Percentiles rank a stretch among this genome's conserved stretches.
phyloP scores from a whole-genome alignment of 2,888 invertebrate genomes.

The Mantis religiosa region DNA sequence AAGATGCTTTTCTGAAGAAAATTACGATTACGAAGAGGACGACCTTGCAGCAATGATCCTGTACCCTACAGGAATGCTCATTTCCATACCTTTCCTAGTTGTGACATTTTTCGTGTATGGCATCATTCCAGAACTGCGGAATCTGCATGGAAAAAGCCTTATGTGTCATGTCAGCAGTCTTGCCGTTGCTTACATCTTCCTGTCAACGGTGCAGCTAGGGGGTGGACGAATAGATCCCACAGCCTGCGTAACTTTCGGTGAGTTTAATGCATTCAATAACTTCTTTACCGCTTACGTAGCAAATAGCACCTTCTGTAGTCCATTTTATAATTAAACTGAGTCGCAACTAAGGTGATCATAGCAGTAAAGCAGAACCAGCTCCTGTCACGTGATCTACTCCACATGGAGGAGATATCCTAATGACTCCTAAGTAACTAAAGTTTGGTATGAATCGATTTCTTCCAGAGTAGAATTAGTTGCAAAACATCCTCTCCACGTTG shows the following conservation, averaged over 20 bases:
- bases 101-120: conserved; percentile 40
- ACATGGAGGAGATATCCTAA: too few species aligned
- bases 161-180: conserved; percentile 39
- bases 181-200: conserved; percentile 36
- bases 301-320: too few species aligned
- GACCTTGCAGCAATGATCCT: neutral
- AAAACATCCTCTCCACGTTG: too few species aligned
- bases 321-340: too few species aligned
- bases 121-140: conserved; percentile 40
- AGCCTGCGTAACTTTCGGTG: conserved; percentile 13
- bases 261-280: neutral
- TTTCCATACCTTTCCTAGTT: conserved; percentile 41
- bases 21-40: neutral
- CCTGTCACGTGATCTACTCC: too few species aligned
- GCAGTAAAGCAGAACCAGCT: too few species aligned
- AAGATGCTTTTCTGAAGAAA: neutral
- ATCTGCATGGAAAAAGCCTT: conserved; percentile 41
- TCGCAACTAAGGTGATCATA: too few species aligned
- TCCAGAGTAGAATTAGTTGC: too few species aligned
- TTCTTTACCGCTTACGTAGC: neutral
- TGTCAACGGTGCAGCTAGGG: conserved; percentile 35
- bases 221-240: neutral
- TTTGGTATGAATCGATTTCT: too few species aligned
- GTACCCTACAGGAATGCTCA: conserved; percentile 36
- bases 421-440: too few species aligned